phyloP scores from a whole-genome alignment of 1,140 invertebrate genomes.

The Thereuonema tuberculata region DNA sequence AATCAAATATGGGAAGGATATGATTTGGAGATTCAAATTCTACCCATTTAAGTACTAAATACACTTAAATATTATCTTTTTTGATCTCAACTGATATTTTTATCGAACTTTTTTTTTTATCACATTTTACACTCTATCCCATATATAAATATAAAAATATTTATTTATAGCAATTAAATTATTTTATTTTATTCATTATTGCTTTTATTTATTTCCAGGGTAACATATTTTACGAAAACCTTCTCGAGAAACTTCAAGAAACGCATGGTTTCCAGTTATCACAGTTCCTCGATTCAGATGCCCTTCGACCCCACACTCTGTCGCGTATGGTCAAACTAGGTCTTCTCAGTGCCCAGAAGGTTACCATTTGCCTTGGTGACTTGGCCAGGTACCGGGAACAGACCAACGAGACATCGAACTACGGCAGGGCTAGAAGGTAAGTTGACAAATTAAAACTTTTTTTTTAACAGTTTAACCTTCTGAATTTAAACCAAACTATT shows the following conservation, averaged over 20 bases:
- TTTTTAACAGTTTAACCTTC: conserved; percentile 4
- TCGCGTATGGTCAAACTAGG: conserved; percentile 55
- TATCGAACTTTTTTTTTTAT: too few species aligned
- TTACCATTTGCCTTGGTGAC: conserved; percentile 79
- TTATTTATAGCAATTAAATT: too few species aligned
- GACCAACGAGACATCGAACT: conserved; percentile 63
- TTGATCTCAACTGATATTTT: too few species aligned
- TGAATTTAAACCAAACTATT: too few species aligned
- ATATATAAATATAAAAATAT: too few species aligned
- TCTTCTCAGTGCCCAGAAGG: conserved; percentile 68
- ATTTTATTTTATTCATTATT: conserved; percentile 12
- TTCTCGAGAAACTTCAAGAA: conserved; percentile 55
- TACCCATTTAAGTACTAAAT: too few species aligned
- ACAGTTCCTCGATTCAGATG: conserved; percentile 37
- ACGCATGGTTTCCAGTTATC: conserved; percentile 58
- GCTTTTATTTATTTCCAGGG: conserved; percentile 36
- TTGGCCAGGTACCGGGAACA: conserved; percentile 77
- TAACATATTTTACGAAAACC: conserved; percentile 56
- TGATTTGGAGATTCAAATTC: too few species aligned
- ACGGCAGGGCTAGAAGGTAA: conserved; percentile 56
- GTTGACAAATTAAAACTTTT: too few species aligned
- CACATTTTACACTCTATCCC: too few species aligned
- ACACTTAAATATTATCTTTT: too few species aligned
- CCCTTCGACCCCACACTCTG: conserved; percentile 40
- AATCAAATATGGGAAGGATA: too few species aligned